Percentiles rank a stretch among this genome's conserved stretches.
These are phyloP conservation scores for Colossoma macropomum DNA, from an alignment of 2,113 vertebrate genomes.

Conservation along the genomic window DNA sequence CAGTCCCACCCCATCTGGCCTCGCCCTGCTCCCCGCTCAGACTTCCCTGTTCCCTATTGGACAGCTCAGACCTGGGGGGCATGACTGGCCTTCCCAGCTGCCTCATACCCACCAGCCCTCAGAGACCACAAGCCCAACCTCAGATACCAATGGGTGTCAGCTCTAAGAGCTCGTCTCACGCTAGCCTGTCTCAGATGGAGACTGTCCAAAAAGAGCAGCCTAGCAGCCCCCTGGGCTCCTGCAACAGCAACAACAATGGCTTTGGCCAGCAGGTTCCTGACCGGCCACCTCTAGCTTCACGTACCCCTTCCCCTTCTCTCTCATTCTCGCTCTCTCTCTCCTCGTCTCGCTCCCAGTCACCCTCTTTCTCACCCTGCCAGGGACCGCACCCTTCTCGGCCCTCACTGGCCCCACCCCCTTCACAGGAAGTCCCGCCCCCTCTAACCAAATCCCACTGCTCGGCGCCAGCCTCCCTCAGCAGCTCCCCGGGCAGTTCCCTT, in stretches of 20 bases:
- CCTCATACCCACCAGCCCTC: slow-evolving; percentile 68
- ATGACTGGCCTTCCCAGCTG: slow-evolving; percentile 66
- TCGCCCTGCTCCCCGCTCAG: slow-evolving; percentile 52
- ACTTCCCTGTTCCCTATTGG: slow-evolving; percentile 67
- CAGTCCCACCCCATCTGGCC: neutral
- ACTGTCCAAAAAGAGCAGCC: slow-evolving; percentile 44
- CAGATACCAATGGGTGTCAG: slow-evolving; percentile 49
- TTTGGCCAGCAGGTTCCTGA: slow-evolving; percentile 61
- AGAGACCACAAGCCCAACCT: slow-evolving; percentile 47
- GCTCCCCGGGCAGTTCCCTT: slow-evolving; percentile 67
- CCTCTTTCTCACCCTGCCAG: slow-evolving; percentile 70
- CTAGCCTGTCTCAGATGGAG: slow-evolving; percentile 19
- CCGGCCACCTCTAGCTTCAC: slow-evolving; percentile 59
- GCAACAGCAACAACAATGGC: slow-evolving; percentile 63
- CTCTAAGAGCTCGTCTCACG: slow-evolving; percentile 28
- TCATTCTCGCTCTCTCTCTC: slow-evolving; percentile 74
- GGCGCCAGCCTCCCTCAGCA: slow-evolving; percentile 71
- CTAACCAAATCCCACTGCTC: slow-evolving; percentile 67
- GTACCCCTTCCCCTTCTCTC: slow-evolving; percentile 67
- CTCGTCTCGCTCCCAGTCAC: slow-evolving; percentile 61
- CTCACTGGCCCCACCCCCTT: slow-evolving; percentile 53
- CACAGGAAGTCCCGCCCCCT: slow-evolving; percentile 61
- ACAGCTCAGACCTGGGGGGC: slow-evolving; percentile 64
- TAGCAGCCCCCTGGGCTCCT: slow-evolving; percentile 43
- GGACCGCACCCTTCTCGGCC: slow-evolving; percentile 65